Conservation (phyloP, 2,797 vertebrate genomes). For the Rhinichthys osculus region DNA sequence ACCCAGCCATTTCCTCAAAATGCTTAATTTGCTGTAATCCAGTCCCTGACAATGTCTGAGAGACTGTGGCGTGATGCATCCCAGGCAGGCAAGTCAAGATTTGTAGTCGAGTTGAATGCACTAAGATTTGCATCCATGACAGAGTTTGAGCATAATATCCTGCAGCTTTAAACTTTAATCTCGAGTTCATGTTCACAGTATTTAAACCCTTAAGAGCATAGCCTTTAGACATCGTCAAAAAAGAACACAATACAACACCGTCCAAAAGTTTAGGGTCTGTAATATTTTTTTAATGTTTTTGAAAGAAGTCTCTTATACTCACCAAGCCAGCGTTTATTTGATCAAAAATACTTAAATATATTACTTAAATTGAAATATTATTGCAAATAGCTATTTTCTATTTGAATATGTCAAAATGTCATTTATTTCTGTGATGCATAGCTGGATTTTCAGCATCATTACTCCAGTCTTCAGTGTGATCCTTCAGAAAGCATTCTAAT, state of each 20-base stretch:
- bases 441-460: background rate
- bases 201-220: constrained; percentile 42
- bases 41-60: background rate
- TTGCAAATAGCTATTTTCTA: too few species aligned
- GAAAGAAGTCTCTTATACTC: too few species aligned
- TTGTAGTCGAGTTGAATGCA: background rate
- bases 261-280: too few species aligned
- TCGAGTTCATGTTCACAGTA: constrained; percentile 10
- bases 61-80: background rate
- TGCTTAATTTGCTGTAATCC: background rate
- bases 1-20: constrained; percentile 10
- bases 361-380: too few species aligned
- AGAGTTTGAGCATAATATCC: constrained; percentile 1
- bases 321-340: constrained; percentile 1
- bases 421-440: too few species aligned
- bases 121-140: background rate
- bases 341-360: too few species aligned
- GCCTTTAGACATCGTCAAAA: constrained; percentile 6
- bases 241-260: too few species aligned
- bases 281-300: too few species aligned
- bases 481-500: background rate
- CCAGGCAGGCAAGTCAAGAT: background rate
- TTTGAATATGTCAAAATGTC: too few species aligned
- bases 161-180: background rate
- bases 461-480: background rate